Conservation (phyloP, 2,113 vertebrate species). For the Phyllostomus discolor region DNA sequence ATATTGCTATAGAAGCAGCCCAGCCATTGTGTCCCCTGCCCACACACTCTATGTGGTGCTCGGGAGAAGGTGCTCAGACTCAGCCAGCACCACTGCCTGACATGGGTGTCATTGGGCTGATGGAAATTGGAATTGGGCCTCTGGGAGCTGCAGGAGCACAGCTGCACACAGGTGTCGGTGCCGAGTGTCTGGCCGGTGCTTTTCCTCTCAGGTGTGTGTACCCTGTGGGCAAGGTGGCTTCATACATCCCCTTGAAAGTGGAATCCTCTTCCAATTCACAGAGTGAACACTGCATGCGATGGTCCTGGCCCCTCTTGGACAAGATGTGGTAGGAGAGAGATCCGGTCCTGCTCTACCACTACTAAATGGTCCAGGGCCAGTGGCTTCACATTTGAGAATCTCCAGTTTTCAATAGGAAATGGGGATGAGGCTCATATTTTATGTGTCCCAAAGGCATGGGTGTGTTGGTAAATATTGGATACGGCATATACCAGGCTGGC, state of each 20-base stretch:
- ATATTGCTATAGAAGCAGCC: background rate
- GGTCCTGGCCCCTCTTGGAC: background rate
- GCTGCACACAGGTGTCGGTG: background rate
- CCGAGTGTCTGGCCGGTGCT: no score
- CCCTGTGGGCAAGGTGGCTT: rapidly evolving
- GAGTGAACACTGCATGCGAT: rapidly evolving
- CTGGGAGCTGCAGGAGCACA: background rate
- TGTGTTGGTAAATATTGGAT: background rate
- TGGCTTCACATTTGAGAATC: background rate
- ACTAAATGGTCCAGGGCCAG: background rate
- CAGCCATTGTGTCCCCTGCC: background rate
- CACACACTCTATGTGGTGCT: no score
- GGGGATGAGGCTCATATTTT: background rate
- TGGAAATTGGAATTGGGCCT: background rate
- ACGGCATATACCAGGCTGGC: rapidly evolving
- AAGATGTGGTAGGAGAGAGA: background rate
- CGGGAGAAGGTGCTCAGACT: background rate
- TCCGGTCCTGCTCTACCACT: background rate
- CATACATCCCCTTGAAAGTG: no score
- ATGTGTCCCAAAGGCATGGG: background rate
- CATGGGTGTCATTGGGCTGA: no score
- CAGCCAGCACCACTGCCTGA: no score
- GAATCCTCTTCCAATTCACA: background rate
- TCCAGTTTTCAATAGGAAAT: background rate
- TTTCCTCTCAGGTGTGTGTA: background rate